Evolutionary conservation across 2,113 vertebrate genomes (phyloP), one percentile per base, ranked within the genome.

Genomic region (Grallaria varia): DNA sequence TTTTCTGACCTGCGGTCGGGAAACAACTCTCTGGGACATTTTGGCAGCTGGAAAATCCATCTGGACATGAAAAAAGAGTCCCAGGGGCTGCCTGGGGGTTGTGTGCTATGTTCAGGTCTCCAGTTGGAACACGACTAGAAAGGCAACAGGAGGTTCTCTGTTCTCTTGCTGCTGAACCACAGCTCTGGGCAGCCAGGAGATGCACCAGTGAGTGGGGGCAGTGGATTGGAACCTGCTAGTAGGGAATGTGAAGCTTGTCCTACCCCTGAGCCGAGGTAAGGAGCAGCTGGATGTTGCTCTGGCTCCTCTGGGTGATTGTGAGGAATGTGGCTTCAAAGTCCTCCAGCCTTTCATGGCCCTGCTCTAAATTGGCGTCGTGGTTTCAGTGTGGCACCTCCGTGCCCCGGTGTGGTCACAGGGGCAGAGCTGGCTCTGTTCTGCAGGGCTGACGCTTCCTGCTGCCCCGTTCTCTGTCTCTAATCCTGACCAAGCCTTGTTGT

Each of bases 251-350:
- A 39, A 69, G 37, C n/a, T 88, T 39, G 31, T 76, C 58, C 45
- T 73, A 4, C 15, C 28, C 39, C 67, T 19, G 28, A 87, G 91
- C 50, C 47, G 63, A 89, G 69, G 52, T 45, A 40, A 60, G n/a
- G 58, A 59, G 16, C 67, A 40, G 3, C 22, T 66, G 42, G 55
- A 4, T 66, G 44, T 87, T 56, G 76, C 68, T 58, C 1, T 69
- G 9, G 37, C 50, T 93, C 42, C 71, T 67, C 39, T 35, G 52
- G 35, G 22, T 60, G 49, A 16, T 66, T 31, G 14, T 40, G 28
- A 91, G 45, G 68, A 93, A 91, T 7, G 21, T 55, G 66, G 53
- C 94, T 88, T 90, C 85, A 53, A 66, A 88, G 85, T 47, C 75
- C 31, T 76, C 37, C 55, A 45, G 50, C 59, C 45, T 50, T 80